These are phyloP conservation scores for Campoletis raptor DNA, from an alignment of 2,888 invertebrate species.

Conservation along the genomic window DNA sequence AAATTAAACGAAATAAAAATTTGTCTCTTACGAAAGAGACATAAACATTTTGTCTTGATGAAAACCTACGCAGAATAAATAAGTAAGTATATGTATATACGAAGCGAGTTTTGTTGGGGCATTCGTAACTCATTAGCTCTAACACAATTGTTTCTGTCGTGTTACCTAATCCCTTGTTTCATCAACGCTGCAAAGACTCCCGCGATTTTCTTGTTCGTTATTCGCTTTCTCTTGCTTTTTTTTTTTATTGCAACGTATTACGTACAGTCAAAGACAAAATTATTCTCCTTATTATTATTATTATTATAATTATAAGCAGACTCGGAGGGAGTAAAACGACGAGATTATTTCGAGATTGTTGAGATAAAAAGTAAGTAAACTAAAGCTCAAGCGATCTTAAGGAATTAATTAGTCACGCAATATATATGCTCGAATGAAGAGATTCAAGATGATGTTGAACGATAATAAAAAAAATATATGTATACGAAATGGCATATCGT, in stretches of 20 bases:
- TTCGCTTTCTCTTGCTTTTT: slow-evolving; percentile 15
- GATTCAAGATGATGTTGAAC: slow-evolving; percentile 14
- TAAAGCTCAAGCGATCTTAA: not conserved
- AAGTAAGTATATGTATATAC: not conserved
- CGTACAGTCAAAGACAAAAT: not conserved
- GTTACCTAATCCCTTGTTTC: slow-evolving; percentile 62
- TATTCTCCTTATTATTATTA: not conserved
- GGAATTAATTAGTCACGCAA: slow-evolving; percentile 22
- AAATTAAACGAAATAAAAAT: not conserved
- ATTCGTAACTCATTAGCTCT: slow-evolving; percentile 46
- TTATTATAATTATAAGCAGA: not conserved
- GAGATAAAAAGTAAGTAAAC: not conserved
- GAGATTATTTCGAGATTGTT: not conserved
- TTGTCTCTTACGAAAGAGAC: not conserved
- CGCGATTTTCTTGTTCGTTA: not conserved
- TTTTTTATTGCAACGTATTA: not conserved
- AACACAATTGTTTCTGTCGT: slow-evolving; percentile 45
- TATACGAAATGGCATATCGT: slow-evolving; percentile 4
- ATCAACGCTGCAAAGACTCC: slow-evolving; percentile 26
- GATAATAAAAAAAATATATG: slow-evolving; percentile 25
- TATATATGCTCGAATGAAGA: not conserved
- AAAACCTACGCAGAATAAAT: not conserved
- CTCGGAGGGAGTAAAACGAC: not conserved
- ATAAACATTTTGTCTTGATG: not conserved
- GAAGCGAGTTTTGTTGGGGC: not conserved